phyloP scores from a whole-genome alignment of 35 echinoderm and acorn worm species.

The Apostichopus californicus region DNA sequence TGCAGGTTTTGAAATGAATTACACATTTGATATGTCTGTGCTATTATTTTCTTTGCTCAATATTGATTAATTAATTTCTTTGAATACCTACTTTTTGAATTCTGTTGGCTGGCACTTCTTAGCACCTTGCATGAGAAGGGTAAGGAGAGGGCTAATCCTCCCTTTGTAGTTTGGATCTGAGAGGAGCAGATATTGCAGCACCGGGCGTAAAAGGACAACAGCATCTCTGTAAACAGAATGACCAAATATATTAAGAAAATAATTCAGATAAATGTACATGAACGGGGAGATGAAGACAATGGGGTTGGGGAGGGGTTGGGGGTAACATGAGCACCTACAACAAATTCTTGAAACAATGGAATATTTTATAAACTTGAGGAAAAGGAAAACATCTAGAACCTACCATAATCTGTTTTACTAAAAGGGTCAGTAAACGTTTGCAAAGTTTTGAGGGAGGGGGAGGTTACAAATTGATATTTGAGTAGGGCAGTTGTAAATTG shows the following conservation, averaged over 20 bases:
- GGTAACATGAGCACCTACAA: neutral
- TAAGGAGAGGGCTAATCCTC: slow-evolving; percentile 14
- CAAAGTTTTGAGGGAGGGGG: no score
- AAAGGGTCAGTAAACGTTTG: no score
- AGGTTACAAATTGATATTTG: no score
- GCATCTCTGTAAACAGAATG: neutral
- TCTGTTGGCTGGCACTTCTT: slow-evolving; percentile 2
- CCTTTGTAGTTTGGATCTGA: slow-evolving; percentile 3
- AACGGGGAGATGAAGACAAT: neutral
- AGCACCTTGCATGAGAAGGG: slow-evolving; percentile 3
- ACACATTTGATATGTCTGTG: neutral
- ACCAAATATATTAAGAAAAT: neutral
- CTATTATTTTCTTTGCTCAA: neutral
- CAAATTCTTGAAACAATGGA: no score
- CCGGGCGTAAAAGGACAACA: slow-evolving; percentile 16
- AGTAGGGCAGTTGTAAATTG: no score
- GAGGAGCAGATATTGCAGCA: slow-evolving; percentile 19
- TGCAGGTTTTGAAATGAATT: no score
- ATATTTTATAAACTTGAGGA: no score
- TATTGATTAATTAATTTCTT: neutral
- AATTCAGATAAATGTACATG: neutral
- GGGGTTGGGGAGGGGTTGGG: neutral
- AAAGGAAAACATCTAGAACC: no score
- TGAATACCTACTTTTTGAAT: slow-evolving; percentile 17
- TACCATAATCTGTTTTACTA: no score